Conservation (phyloP, 2,888 invertebrate genomes). For the Craniophora ligustri region DNA sequence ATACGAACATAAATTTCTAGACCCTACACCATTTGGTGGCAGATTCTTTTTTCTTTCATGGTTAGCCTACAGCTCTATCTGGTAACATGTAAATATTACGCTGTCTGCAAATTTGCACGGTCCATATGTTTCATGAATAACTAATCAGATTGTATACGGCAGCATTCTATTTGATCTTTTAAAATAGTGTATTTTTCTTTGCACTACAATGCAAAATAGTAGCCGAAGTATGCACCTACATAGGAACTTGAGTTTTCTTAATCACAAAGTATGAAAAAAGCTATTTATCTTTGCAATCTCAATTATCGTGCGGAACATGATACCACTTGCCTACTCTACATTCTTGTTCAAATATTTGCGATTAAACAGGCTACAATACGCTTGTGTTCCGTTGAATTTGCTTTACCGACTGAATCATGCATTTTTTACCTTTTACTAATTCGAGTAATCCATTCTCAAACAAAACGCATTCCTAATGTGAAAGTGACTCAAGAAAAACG, state of each 20-base stretch:
- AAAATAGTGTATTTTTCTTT: no score
- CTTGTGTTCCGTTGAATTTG: constrained; percentile 34
- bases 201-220: no score
- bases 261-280: constrained; percentile 30
- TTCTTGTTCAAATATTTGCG: constrained; percentile 49
- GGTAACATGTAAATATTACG: constrained; percentile 24
- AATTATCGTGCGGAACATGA: constrained; percentile 45
- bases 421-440: constrained; percentile 22
- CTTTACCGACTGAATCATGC: constrained; percentile 19
- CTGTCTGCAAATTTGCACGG: constrained; percentile 18
- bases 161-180: not conserved
- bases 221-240: not conserved
- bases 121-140: not conserved
- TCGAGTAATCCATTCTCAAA: not conserved
- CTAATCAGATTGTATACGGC: no score
- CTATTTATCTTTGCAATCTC: constrained; percentile 34
- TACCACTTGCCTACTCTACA: constrained; percentile 38
- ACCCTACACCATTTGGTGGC: constrained; percentile 56
- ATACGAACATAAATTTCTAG: constrained; percentile 67
- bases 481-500: no score
- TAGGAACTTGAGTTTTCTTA: not conserved
- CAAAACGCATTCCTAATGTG: no score
- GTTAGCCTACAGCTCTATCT: constrained; percentile 28
- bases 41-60: constrained; percentile 53
- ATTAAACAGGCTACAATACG: constrained; percentile 30